Conservation (phyloP, 2,113 vertebrate species). For the Antidorcas marsupialis region DNA sequence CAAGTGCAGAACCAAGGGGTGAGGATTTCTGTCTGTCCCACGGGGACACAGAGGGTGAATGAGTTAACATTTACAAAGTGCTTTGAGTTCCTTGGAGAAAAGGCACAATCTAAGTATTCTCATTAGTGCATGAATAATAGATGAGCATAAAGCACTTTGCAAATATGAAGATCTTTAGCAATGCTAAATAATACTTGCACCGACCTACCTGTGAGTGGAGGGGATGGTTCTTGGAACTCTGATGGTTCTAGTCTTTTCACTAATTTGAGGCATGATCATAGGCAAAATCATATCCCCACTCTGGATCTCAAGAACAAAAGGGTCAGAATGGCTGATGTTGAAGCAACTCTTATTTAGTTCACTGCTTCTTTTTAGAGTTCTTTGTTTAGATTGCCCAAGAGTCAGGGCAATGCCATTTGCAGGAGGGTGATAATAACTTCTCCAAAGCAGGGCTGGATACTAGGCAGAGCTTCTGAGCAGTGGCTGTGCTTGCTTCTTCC, state of each 20-base stretch:
- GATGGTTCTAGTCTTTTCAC: not conserved
- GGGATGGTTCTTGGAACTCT: not conserved
- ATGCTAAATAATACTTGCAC: slow-evolving; percentile 65
- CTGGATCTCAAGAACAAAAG: not conserved
- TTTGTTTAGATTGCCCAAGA: not conserved
- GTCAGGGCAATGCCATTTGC: not conserved
- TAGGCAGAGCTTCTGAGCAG: not conserved
- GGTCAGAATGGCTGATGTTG: not conserved
- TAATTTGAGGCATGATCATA: not conserved
- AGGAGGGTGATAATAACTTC: not conserved
- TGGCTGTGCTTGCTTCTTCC: not conserved
- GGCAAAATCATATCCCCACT: not conserved
- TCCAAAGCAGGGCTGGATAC: not conserved
- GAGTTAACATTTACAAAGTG: slow-evolving; percentile 78
- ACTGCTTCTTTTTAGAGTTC: not conserved
- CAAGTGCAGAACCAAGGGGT: slow-evolving; percentile 55
- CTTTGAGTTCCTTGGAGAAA: slow-evolving; percentile 74
- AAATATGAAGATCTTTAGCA: slow-evolving; percentile 70
- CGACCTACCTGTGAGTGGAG: slow-evolving; percentile 44
- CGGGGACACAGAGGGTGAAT: slow-evolving; percentile 55
- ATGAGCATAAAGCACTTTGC: slow-evolving; percentile 70
- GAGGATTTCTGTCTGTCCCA: slow-evolving; percentile 59
- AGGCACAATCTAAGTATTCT: slow-evolving; percentile 72
- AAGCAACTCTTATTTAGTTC: not conserved
- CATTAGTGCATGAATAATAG: slow-evolving; percentile 75